Evolutionary conservation across 1,140 invertebrate genomes (phyloP), one percentile per base, ranked within the genome.

Genomic region (Cyclina sinensis): DNA sequence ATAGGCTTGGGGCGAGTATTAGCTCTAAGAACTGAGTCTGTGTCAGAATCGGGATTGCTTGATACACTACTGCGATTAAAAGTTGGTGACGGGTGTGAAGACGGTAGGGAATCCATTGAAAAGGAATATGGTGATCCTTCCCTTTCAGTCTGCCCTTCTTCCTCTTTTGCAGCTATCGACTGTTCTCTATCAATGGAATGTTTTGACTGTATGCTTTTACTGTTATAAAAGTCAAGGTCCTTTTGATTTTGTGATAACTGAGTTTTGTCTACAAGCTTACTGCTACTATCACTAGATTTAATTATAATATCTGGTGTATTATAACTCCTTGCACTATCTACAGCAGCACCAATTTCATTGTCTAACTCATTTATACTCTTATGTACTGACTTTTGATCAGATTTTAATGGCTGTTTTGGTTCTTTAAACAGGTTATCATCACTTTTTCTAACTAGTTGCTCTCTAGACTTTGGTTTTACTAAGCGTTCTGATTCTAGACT

Each of bases 101-200:
- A 88, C 7, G 86, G 86, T 4, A 88, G 39, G 14, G 79, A 82
- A 46, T 88, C 86, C 86, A 88, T 88, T n/a, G 86, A 88, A n/a
- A 88, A 39, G 3, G 86, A 88, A 62, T 82, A 82, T n/a, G 86
- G 86, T 57, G 86, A 88, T 7, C 79, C 79, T 18, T 65, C 39
- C 57, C 86, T 39, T 39, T 65, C 65, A 9, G 81, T 46, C 46
- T 30, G 24, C 27, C 43, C 30, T 0, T 51, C 74, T 51, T 54
- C 74, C 16, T 32, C 74, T 18, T 54, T 48, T 30, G 4, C 7
- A 18, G 30, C 0, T 21, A 78, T 1, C 14, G 46, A 78, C 24
- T 46, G 74, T 78, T 78, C 74, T 21, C 32, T 46, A 32, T 39
- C 32, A 78, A 14, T 35, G 48, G 74, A 78, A 78, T 51, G 46